Conservation (phyloP, 2,888 invertebrate species). For the Athalia rosae region DNA sequence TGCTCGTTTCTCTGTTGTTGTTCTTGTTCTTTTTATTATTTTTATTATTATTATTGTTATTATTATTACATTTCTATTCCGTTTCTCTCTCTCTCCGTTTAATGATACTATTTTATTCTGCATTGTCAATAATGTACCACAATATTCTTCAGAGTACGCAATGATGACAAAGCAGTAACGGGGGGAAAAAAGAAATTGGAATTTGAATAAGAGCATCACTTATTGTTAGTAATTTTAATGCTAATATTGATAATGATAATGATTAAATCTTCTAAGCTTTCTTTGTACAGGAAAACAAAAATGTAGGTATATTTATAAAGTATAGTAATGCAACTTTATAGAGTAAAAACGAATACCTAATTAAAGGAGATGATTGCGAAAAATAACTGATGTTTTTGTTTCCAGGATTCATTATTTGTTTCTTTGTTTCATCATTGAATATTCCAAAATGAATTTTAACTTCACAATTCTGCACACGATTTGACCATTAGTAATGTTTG, state of each 20-base stretch:
- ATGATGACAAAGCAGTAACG: too few relatives aligned
- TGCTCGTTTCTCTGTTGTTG: slow-evolving; percentile 46
- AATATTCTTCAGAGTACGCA: too few relatives aligned
- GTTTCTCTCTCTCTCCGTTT: too few relatives aligned
- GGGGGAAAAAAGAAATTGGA: neutral
- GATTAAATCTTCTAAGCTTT: slow-evolving; percentile 48
- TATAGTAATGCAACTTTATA: neutral
- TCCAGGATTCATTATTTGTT: too few relatives aligned
- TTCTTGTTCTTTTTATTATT: slow-evolving; percentile 1
- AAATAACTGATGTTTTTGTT: neutral
- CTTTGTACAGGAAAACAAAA: slow-evolving; percentile 56
- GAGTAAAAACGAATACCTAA: neutral
- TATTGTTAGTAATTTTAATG: neutral
- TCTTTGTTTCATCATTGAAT: too few relatives aligned
- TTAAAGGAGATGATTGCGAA: neutral
- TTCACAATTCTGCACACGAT: too few relatives aligned
- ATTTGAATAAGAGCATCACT: neutral
- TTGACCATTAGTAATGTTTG: too few relatives aligned
- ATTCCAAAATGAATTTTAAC: too few relatives aligned
- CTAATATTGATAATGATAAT: slow-evolving; percentile 47
- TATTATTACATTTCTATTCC: too few relatives aligned
- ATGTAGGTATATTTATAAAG: neutral
- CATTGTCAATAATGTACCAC: too few relatives aligned
- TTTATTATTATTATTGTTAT: too few relatives aligned
- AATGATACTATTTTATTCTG: too few relatives aligned